These are phyloP conservation scores for Caenorhabditis zanzibari DNA, from an alignment of 2,888 invertebrate genomes.

Conservation along the genomic window DNA sequence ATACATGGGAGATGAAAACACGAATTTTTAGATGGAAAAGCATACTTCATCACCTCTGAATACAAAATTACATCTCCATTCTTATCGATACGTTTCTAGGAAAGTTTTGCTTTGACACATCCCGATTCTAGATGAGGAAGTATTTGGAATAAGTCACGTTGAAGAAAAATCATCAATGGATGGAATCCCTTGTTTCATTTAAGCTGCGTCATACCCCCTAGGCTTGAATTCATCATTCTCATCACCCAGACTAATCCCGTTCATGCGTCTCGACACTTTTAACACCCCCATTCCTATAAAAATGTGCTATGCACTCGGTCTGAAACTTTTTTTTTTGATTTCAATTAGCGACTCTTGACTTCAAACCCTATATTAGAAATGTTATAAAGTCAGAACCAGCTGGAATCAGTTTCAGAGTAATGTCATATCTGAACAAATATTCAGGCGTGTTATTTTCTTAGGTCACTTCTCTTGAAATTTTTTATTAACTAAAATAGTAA, in stretches of 20 bases:
- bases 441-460: background rate
- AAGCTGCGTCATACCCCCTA: constrained; percentile 24
- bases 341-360: background rate
- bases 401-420: background rate
- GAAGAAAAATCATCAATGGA: constrained; percentile 13
- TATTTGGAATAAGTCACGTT: constrained; percentile 44
- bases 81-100: constrained; percentile 14
- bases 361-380: background rate
- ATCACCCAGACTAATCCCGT: constrained; percentile 42
- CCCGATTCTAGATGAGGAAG: background rate
- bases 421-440: constrained; percentile 7
- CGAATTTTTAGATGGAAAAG: background rate
- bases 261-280: constrained; percentile 37
- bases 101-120: background rate
- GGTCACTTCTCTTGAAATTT: constrained; percentile 3
- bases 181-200: constrained; percentile 35
- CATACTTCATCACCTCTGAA: background rate
- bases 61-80: constrained; percentile 11
- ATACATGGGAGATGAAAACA: constrained; percentile 16
- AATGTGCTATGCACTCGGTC: background rate
- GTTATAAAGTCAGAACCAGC: constrained; percentile 13
- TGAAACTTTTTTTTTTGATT: constrained; percentile 1
- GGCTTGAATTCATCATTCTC: constrained; percentile 41
- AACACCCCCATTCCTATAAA: constrained; percentile 21
- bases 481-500: background rate